Percentiles rank a stretch among this genome's conserved stretches.
These are phyloP conservation scores for Vanacampus margaritifer DNA, from an alignment of 2,113 vertebrate species.

Conservation along the genomic window DNA sequence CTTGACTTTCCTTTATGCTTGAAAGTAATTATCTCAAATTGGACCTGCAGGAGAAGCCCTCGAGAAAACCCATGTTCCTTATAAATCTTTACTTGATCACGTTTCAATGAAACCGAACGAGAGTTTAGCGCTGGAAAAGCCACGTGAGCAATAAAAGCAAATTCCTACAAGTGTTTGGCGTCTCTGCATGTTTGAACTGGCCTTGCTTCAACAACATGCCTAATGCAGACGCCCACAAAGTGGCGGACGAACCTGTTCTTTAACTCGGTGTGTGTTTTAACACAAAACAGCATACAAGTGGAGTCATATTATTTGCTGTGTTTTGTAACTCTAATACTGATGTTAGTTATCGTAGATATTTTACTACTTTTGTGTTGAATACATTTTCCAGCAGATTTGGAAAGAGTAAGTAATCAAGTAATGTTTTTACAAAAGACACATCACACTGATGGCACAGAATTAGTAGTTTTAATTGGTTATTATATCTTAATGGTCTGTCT, in stretches of 20 bases:
- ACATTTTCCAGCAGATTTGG: background rate
- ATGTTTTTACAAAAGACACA: too few species aligned
- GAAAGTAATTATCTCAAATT: background rate
- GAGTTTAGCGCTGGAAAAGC: background rate
- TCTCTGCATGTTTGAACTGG: constrained; percentile 44
- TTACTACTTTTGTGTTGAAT: background rate
- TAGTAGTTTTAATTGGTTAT: too few species aligned
- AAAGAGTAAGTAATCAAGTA: background rate
- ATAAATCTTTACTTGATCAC: constrained; percentile 6
- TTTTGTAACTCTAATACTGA: constrained; percentile 5
- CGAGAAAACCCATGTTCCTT: background rate
- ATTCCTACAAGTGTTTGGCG: background rate
- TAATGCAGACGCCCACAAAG: constrained; percentile 15
- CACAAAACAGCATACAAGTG: background rate
- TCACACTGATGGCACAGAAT: too few species aligned
- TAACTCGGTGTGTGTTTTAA: constrained; percentile 19
- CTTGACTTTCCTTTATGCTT: too few species aligned
- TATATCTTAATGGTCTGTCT: too few species aligned
- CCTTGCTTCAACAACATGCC: constrained; percentile 17
- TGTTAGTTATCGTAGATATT: background rate
- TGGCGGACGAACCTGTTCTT: constrained; percentile 50
- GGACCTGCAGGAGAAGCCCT: background rate
- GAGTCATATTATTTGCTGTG: background rate
- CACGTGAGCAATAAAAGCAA: constrained; percentile 5
- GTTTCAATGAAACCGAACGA: constrained; percentile 14